Conservation (phyloP, 2,888 invertebrate species). For the Callyntrura sp. region DNA sequence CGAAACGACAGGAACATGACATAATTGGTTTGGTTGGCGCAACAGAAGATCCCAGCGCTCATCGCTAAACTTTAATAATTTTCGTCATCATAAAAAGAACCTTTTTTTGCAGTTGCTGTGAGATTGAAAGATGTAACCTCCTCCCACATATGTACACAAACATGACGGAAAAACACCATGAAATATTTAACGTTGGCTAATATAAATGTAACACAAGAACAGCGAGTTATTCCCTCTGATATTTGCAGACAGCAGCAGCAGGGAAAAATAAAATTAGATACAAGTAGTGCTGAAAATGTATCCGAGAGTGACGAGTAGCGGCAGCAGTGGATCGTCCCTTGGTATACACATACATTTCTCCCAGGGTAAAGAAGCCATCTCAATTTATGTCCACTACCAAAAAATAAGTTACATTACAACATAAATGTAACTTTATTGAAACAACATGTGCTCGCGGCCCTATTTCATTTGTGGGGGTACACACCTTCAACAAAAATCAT, state of each 20-base stretch:
- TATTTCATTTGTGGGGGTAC: not conserved
- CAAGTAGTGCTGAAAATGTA: not conserved
- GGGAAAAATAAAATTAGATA: not conserved
- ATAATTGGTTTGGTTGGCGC: constrained; percentile 48
- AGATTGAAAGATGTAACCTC: constrained; percentile 31
- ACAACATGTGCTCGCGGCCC: constrained; percentile 6
- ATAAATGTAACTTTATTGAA: constrained; percentile 45
- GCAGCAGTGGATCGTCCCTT: not conserved
- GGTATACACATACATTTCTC: not conserved
- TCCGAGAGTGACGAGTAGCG: not conserved
- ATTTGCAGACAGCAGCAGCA: not conserved
- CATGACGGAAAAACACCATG: not conserved
- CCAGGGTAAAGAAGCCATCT: not conserved
- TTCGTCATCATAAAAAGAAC: not conserved
- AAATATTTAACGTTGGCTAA: not conserved
- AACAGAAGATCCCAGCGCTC: not conserved
- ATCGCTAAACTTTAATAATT: constrained; percentile 9
- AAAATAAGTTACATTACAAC: not conserved
- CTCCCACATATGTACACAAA: constrained; percentile 47
- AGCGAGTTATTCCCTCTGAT: too few species aligned
- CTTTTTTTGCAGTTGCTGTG: constrained; percentile 48
- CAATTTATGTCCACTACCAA: not conserved
- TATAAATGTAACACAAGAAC: not conserved
- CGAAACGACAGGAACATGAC: constrained; percentile 50
- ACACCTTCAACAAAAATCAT: not conserved